These are phyloP conservation scores for Lepus europaeus DNA, from an alignment of 2,113 vertebrate genomes.

Conservation along the genomic window DNA sequence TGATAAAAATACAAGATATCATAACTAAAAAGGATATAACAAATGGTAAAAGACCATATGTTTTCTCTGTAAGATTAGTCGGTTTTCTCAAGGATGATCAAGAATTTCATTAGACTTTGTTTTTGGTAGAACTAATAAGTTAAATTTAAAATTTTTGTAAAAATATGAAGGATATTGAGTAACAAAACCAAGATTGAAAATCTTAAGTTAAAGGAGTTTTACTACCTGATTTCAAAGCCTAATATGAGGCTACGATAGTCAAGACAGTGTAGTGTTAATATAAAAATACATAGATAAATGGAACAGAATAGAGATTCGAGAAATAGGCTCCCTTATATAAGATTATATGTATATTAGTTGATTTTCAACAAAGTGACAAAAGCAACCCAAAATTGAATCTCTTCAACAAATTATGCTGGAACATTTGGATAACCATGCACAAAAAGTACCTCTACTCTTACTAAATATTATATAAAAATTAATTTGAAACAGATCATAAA, in stretches of 20 bases:
- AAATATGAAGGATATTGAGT: neutral
- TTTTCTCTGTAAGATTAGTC: neutral
- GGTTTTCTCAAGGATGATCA: neutral
- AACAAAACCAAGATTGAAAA: conserved; percentile 10
- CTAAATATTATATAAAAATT: neutral
- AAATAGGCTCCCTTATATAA: neutral
- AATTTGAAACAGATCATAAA: neutral
- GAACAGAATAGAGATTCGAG: neutral
- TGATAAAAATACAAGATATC: neutral
- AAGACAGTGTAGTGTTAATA: neutral
- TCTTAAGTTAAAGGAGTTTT: neutral
- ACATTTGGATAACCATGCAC: neutral
- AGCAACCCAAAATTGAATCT: neutral
- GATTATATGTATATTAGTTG: neutral
- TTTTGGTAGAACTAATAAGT: neutral
- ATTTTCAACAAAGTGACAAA: conserved; percentile 8
- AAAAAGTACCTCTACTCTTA: neutral
- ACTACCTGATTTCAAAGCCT: neutral
- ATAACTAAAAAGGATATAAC: neutral
- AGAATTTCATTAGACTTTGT: neutral
- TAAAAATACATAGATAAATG: neutral
- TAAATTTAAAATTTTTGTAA: neutral
- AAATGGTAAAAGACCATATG: neutral
- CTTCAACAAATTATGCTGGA: neutral
- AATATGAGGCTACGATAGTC: neutral